Evolutionary conservation across 1,140 invertebrate genomes (phyloP), one percentile per base, ranked within the genome.

Genomic region (Physella acuta): DNA sequence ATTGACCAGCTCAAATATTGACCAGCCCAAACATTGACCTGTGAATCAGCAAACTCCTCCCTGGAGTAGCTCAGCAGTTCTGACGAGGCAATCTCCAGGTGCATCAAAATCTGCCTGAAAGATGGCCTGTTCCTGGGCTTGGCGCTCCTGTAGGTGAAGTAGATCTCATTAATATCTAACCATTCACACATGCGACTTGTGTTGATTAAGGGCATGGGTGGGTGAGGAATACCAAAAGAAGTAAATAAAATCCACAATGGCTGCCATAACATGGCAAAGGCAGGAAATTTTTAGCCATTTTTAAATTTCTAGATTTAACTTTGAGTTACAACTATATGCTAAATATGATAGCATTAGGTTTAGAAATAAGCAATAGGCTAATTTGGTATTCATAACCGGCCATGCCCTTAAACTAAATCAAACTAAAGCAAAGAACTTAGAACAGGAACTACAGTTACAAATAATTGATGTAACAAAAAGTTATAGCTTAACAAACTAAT

Each of bases 101-200:
- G 84, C 80, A 84, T 82, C 37, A 82, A 70, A 34, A 99, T 96
- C 71, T 96, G 91, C 74, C 93, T 92, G 81, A 99, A 99, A 0
- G 95, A 94, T 4, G 97, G 97, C 70, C 97, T 89, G 82, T 97
- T 97, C 63, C 92, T 88, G 0, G 97, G 94, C 81, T 94, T 93
- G 1, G 91, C 87, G 71, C 90, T 92, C 93, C 86, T 86, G 75
- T 8, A 79, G 76, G 37, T 61, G 62, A 26, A 61, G 28, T 5
- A 24, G 37, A 64, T n/a, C n/a, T n/a, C n/a, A n/a, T n/a, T n/a
- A 26, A 56, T 11, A 26, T 16, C 14, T 16, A 56, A 11, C 8
- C 14, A 34, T 4, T 34, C 58, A 28, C 11, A n/a, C n/a, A 49
- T 14, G 44, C 11, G 44, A 14, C 11, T n/a, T 11, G 44, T n/a